Conservation (phyloP, 2,888 invertebrate species). For the Automeris io region DNA sequence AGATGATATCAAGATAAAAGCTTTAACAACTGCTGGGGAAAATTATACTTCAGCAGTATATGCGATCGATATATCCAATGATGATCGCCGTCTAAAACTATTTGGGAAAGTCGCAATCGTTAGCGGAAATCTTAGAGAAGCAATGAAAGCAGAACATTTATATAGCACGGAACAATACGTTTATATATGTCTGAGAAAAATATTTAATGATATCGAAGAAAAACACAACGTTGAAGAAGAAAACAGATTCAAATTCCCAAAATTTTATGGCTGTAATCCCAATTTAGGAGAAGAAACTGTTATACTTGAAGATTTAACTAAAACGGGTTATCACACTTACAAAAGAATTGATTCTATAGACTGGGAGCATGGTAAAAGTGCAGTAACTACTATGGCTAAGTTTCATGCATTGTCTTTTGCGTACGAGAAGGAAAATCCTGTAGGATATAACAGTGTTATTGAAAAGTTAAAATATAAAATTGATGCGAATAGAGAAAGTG, state of each 20-base stretch:
- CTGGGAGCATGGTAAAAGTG: conserved; percentile 22
- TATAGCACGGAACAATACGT: conserved; percentile 13
- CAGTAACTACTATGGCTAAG: conserved; percentile 21
- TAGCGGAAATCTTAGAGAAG: conserved; percentile 9
- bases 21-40: conserved; percentile 15
- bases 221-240: conserved; percentile 12
- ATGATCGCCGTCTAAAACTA: neutral
- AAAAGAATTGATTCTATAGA: conserved; percentile 23
- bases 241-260: conserved; percentile 13
- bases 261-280: conserved; percentile 15
- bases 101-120: conserved; percentile 11
- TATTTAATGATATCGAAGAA: conserved; percentile 13
- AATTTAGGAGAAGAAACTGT: conserved; percentile 14
- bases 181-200: conserved; percentile 12
- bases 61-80: conserved; percentile 10
- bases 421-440: neutral
- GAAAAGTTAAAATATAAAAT: neutral
- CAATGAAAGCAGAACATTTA: neutral
- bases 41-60: conserved; percentile 19
- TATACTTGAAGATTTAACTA: conserved; percentile 16
- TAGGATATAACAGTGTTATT: neutral
- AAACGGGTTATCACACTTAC: conserved; percentile 19
- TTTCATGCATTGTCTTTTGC: conserved; percentile 5
- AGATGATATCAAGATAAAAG: conserved; percentile 8
- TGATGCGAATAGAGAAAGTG: neutral